Base-by-base conservation (phyloP, 2,797 vertebrate genomes). In the Coranthus polyacanthus region DNA sequence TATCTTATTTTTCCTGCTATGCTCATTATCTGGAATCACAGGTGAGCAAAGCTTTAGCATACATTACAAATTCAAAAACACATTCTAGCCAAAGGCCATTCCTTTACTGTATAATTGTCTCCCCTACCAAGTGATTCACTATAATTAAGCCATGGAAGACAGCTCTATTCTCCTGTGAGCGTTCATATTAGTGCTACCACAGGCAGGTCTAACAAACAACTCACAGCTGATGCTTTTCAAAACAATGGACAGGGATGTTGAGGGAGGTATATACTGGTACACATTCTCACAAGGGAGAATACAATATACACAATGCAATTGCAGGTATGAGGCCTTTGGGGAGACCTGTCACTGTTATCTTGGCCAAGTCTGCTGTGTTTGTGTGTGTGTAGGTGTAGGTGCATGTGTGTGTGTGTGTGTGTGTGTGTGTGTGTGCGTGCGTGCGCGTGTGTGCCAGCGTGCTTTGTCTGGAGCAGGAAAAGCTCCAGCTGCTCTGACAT, bases 91-190 rank as follows among this genome's bases (percentile, higher is more conserved):
- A 89, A 86, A 91, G 90, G 87, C 88, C 79, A 88, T 90, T 89
- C 75, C 76, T 86, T 88, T 86, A 87, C 89, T 90, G 86, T 87
- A 88, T 92, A 92, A 92, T 91, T 91, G 85, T 88, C 82, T 86
- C 68, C 59, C 68, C 71, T 38, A 84, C 84, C 83, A 86, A 88
- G 88, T 81, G 85, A 86, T 89, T 87, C 82, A 74, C 69, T 73
- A 86, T 92, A 92, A 92, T 92, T 91, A 91, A 92, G 85, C 84
- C 82, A 79, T 89, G 76, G 75, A 82, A 85, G 84, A 85, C 83
- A 78, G 82, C 84, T 90, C 80, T 89, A 88, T 89, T 90, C 84
- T 80, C 84, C 72, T 68, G 83, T 76, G 84, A 76, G 77, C 46
- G 0, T 71, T 82, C 69, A 75, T 88, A 86, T 86, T 79, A 79